Evolutionary conservation across 2,113 vertebrate species (phyloP), one percentile per base, ranked within the genome.

Genomic region (Motacilla alba): DNA sequence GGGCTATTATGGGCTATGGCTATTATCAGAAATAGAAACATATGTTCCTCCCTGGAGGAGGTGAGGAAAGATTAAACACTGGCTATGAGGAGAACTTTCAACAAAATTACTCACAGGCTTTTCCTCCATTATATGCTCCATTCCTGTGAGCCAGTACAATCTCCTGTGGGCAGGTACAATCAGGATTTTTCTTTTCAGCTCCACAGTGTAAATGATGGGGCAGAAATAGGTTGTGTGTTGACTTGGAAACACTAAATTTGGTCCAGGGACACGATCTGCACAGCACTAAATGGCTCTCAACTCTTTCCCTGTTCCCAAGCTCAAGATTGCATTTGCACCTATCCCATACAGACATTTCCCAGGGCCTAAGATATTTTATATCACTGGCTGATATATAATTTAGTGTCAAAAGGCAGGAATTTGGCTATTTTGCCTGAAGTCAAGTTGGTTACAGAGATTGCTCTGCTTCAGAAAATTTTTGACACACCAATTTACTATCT

Each of bases 401-500:
- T 3, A 1, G 55, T 73, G 58, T 85, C 62, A 90, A 72, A 93
- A 39, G 50, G 53, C 82, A 94, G 59, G 20, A 94, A 41, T 87
- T 84, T 62, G 70, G 58, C 55, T 92, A 73, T 85, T 92, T 95
- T 85, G 88, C 92, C 66, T 73, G 50, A 80, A 90, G 95, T 68
- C 49, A 93, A 75, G 50, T 77, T 85, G 72, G 70, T 75, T 96
- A 72, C 74, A 76, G 81, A 87, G 81, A 87, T 52, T 90, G 58
- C 49, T 90, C 70, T 88, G 75, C 95, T 95, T 94, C 88, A 90
- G 85, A 88, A 94, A 88, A 73, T 90, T 77, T 82, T 93, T 91
- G 85, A 88, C 78, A 88, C 31, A 22, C 37, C 83, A 90, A 87
- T 96, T 96, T 96, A 90, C 78, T 76, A 83, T 85, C 49, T 94